These are phyloP conservation scores for Rhea pennata DNA, from an alignment of 2,113 vertebrate genomes.

Conservation along the genomic window DNA sequence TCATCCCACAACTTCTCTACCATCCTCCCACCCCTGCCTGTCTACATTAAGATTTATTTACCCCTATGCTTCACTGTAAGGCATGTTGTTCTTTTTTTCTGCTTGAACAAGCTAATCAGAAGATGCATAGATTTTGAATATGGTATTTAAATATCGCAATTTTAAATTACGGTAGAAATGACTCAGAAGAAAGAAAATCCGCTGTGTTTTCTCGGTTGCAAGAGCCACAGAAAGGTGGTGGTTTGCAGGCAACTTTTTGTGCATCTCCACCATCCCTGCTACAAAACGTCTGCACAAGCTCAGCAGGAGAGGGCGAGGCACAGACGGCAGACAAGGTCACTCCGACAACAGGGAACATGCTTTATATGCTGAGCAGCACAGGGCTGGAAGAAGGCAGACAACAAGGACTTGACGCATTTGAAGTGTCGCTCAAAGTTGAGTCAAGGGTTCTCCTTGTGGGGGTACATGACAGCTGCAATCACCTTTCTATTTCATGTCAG, in stretches of 20 bases:
- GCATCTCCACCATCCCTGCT: neutral
- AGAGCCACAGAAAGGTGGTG: neutral
- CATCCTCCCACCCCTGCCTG: constrained; percentile 46
- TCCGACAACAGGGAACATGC: constrained; percentile 56
- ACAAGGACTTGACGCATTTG: constrained; percentile 56
- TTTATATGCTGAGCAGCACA: constrained; percentile 63
- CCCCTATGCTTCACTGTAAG: neutral
- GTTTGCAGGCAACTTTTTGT: constrained; percentile 28
- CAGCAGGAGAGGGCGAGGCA: constrained; percentile 68
- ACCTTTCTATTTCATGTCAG: constrained; percentile 50
- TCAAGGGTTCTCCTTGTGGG: constrained; percentile 67
- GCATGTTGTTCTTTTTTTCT: neutral
- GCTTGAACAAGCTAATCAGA: constrained; percentile 2
- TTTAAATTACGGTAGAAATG: constrained; percentile 18
- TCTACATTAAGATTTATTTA: constrained; percentile 36
- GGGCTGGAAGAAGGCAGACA: constrained; percentile 55
- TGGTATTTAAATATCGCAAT: neutral
- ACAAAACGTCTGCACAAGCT: constrained; percentile 18
- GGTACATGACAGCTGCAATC: constrained; percentile 56
- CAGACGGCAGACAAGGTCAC: constrained; percentile 69
- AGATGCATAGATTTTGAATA: neutral
- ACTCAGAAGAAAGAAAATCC: neutral
- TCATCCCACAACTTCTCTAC: constrained; percentile 41
- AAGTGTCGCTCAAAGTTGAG: constrained; percentile 61
- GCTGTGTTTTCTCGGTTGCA: neutral